Conservation (phyloP, 2,888 invertebrate species). For the Nymphalis polychloros region DNA sequence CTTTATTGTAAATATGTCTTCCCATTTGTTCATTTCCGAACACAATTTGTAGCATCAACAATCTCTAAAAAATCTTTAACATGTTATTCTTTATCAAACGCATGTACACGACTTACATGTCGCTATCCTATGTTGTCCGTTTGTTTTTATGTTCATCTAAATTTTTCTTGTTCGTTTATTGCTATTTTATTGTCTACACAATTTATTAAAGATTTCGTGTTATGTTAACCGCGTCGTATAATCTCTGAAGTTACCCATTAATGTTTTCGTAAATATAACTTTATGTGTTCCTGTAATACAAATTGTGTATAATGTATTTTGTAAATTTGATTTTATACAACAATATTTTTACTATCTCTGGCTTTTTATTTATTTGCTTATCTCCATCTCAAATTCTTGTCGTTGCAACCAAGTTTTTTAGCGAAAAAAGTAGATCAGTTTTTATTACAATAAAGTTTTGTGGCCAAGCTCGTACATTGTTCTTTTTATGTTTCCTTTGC, state of each 20-base stretch:
- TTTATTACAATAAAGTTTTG: conserved; percentile 32
- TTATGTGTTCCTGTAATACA: neutral
- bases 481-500: conserved; percentile 32
- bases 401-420: conserved; percentile 3
- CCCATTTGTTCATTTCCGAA: neutral
- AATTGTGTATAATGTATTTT: neutral
- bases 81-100: neutral
- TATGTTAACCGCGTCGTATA: conserved; percentile 6
- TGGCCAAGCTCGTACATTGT: conserved; percentile 34
- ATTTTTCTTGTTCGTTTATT: conserved; percentile 7
- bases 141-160: conserved; percentile 2
- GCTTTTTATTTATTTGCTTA: conserved; percentile 1
- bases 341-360: neutral
- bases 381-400: neutral
- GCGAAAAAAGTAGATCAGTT: conserved; percentile 25
- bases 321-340: neutral
- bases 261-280: conserved; percentile 6
- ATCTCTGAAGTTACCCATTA: neutral
- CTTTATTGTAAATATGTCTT: neutral
- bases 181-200: conserved; percentile 5
- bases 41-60: neutral
- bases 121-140: neutral
- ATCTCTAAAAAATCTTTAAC: neutral
- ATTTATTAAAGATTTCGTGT: conserved; percentile 11
- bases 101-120: conserved; percentile 1